These are phyloP conservation scores for Hyposoter didymator DNA, from an alignment of 2,888 invertebrate genomes.

Conservation along the genomic window DNA sequence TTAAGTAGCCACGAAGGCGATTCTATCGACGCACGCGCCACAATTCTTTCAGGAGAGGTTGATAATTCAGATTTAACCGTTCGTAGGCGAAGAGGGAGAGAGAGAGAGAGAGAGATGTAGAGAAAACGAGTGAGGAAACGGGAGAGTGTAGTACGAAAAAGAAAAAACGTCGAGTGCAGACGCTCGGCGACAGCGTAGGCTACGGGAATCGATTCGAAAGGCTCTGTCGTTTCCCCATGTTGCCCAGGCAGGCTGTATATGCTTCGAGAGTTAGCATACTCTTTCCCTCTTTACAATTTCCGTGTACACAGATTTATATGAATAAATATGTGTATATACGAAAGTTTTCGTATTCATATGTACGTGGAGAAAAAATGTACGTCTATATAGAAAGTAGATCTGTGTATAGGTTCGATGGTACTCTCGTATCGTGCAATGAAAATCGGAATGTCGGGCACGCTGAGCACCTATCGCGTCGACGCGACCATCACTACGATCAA, in stretches of 20 bases:
- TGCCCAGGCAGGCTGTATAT: slow-evolving; percentile 24
- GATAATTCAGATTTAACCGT: slow-evolving; percentile 8
- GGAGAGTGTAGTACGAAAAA: slow-evolving; percentile 4
- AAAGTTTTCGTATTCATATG: neutral
- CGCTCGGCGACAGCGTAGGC: slow-evolving; percentile 53
- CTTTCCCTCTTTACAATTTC: slow-evolving; percentile 38
- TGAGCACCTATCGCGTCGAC: slow-evolving; percentile 62
- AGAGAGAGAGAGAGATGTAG: neutral
- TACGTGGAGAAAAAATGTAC: neutral
- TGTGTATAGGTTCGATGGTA: slow-evolving; percentile 21
- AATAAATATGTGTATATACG: slow-evolving; percentile 8
- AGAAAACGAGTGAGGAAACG: neutral
- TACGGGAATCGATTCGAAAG: slow-evolving; percentile 59
- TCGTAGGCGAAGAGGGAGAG: neutral
- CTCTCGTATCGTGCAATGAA: slow-evolving; percentile 66
- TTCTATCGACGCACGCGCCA: neutral
- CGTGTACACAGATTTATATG: slow-evolving; percentile 30
- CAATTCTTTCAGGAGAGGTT: neutral
- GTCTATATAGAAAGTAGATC: neutral
- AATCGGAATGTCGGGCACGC: slow-evolving; percentile 70
- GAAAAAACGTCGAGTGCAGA: slow-evolving; percentile 52
- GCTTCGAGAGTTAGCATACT: slow-evolving; percentile 38
- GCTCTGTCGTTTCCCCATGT: slow-evolving; percentile 44
- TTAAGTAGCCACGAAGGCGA: neutral
- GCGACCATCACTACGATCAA: slow-evolving; percentile 48